Evolutionary conservation across 2,888 invertebrate species (phyloP).

Genomic region (Netelia fuscicornis): DNA sequence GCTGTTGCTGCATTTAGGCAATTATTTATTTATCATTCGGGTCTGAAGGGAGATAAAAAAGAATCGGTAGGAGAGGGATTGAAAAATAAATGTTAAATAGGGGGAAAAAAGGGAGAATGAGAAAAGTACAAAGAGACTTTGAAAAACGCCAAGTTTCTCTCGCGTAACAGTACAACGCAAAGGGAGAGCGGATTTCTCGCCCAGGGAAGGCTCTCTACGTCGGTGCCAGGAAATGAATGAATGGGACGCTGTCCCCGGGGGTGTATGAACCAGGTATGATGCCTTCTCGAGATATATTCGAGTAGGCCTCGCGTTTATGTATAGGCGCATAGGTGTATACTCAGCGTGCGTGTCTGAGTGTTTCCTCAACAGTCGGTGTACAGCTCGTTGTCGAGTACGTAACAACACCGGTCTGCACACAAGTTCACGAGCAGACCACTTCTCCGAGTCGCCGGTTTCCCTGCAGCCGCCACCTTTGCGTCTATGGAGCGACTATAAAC

Average conservation of each 20-base stretch:
- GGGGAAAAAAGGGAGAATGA: neutral
- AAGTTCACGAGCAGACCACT: conserved; percentile 46
- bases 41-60: neutral
- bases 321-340: conserved; percentile 47
- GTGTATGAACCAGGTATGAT: conserved; percentile 61
- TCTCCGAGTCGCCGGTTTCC: neutral
- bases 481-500: neutral
- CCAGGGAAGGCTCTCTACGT: neutral
- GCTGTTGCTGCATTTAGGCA: no score
- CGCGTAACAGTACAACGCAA: conserved; percentile 26
- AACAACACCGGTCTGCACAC: conserved; percentile 12
- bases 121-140: conserved; percentile 30
- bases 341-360: conserved; percentile 53
- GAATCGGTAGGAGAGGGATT: neutral
- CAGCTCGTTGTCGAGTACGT: neutral
- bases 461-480: conserved; percentile 3
- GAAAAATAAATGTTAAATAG: conserved; percentile 4
- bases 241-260: conserved; percentile 62
- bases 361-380: conserved; percentile 40
- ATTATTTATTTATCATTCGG: no score
- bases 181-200: conserved; percentile 63
- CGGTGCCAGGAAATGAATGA: conserved; percentile 67
- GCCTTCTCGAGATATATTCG: conserved; percentile 65
- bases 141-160: conserved; percentile 19
- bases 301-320: conserved; percentile 27